These are phyloP conservation scores for Sterna hirundo DNA, from an alignment of 2,113 vertebrate species.

Conservation along the genomic window DNA sequence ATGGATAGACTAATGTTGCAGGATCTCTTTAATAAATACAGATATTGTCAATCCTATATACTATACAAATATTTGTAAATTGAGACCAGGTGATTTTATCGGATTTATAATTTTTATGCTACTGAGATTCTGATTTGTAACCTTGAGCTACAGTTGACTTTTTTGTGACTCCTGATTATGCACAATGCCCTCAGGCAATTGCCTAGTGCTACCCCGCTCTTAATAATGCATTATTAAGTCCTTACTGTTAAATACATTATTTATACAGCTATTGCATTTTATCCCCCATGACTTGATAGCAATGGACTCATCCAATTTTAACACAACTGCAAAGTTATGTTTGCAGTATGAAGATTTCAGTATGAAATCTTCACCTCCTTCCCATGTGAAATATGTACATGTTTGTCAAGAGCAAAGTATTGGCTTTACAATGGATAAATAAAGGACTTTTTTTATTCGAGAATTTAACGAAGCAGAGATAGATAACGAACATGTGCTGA, in stretches of 20 bases:
- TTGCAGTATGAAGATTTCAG: neutral
- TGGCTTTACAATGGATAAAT: neutral
- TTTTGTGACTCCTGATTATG: neutral
- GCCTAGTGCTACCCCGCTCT: neutral
- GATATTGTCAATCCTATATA: neutral
- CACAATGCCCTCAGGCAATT: neutral
- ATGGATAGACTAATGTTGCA: neutral
- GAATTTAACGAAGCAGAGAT: neutral
- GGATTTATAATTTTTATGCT: neutral
- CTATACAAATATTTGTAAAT: neutral
- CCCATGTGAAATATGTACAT: neutral
- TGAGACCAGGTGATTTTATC: neutral
- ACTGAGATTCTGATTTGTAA: neutral
- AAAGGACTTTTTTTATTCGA: neutral
- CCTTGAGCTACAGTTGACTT: neutral
- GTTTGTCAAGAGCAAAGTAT: neutral
- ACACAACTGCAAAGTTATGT: neutral
- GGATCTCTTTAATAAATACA: neutral
- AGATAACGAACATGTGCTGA: neutral
- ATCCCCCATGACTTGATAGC: neutral
- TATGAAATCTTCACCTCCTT: neutral
- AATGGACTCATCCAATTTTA: neutral
- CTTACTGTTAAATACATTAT: constrained; percentile 6
- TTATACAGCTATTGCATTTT: constrained; percentile 13
- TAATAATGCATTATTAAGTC: constrained; percentile 37